Conservation (phyloP, 2,888 invertebrate species). For the Cheilosia soror region DNA sequence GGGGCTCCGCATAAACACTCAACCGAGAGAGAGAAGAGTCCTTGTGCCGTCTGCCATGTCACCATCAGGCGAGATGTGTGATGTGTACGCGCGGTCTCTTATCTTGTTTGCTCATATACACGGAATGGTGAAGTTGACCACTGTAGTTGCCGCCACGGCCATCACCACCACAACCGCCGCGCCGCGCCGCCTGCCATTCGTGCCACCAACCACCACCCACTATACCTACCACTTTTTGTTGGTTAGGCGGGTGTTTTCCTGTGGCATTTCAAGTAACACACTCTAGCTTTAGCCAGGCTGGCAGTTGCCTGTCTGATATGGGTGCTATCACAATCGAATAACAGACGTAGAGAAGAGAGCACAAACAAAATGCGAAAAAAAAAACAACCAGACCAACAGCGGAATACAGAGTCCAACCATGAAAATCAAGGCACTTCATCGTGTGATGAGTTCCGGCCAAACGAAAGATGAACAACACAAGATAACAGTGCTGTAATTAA, state of each 20-base stretch:
- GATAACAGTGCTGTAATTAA: slow-evolving; percentile 73
- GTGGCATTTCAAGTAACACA: slow-evolving; percentile 64
- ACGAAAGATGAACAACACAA: slow-evolving; percentile 74
- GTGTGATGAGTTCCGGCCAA: slow-evolving; percentile 75
- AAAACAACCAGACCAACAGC: neutral
- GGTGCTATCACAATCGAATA: slow-evolving; percentile 56
- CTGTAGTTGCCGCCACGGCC: slow-evolving; percentile 9
- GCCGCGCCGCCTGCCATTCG: neutral
- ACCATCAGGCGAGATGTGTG: slow-evolving; percentile 22
- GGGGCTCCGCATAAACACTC: slow-evolving; percentile 39
- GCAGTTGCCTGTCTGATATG: slow-evolving; percentile 42
- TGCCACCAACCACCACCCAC: neutral
- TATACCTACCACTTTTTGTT: slow-evolving; percentile 5
- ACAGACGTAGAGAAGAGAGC: slow-evolving; percentile 33
- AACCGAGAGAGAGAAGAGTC: neutral
- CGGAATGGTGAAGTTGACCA: slow-evolving; percentile 53
- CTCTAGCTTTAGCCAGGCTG: slow-evolving; percentile 11
- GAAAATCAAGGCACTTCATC: slow-evolving; percentile 75
- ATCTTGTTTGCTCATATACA: slow-evolving; percentile 71
- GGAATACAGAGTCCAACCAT: slow-evolving; percentile 62
- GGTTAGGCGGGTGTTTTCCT: slow-evolving; percentile 53
- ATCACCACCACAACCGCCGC: neutral
- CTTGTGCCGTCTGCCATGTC: neutral
- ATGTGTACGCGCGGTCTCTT: slow-evolving; percentile 47
- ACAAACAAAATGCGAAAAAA: slow-evolving; percentile 24